A percentile compares a stretch with the other conserved stretches of the same genome.
These are phyloP conservation scores for Drosophila paranaensis DNA, from an alignment of 2,888 invertebrate genomes.

Conservation along the genomic window DNA sequence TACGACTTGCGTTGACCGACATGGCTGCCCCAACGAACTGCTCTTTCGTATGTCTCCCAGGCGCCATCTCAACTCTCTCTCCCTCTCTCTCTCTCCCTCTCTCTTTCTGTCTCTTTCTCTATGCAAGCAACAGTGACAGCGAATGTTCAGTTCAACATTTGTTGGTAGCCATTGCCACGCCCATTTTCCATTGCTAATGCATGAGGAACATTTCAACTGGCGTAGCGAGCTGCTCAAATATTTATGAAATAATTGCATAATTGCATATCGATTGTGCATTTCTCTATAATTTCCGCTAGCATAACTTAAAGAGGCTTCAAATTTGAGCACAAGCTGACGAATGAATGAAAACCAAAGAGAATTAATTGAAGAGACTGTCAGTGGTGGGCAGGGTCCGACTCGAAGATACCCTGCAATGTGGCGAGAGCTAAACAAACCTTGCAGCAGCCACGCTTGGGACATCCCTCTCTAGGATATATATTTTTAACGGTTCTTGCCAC, in stretches of 20 bases:
- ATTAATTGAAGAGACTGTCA: no score
- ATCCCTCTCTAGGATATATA: no score
- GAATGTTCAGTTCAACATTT: not conserved
- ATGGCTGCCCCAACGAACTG: not conserved
- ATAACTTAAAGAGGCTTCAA: not conserved
- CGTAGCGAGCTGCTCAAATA: conserved; percentile 4
- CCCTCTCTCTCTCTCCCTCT: not conserved
- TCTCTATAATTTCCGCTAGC: not conserved
- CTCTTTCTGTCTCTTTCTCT: not conserved
- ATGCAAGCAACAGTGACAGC: not conserved
- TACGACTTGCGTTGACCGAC: conserved; percentile 17
- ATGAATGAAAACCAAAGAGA: not conserved
- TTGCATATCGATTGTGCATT: conserved; percentile 37
- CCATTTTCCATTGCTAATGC: conserved; percentile 27
- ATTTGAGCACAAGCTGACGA: not conserved
- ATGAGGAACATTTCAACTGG: conserved; percentile 18
- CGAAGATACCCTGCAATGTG: no score
- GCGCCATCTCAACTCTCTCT: not conserved
- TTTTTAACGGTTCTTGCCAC: no score
- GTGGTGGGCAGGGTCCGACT: no score
- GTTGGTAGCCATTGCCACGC: conserved; percentile 32
- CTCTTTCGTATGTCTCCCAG: not conserved
- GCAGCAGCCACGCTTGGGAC: no score
- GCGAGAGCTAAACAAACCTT: no score
- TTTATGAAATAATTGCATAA: conserved; percentile 35